Evolutionary conservation across 2,888 invertebrate genomes (phyloP).

Genomic region (Odontomyia ornata): DNA sequence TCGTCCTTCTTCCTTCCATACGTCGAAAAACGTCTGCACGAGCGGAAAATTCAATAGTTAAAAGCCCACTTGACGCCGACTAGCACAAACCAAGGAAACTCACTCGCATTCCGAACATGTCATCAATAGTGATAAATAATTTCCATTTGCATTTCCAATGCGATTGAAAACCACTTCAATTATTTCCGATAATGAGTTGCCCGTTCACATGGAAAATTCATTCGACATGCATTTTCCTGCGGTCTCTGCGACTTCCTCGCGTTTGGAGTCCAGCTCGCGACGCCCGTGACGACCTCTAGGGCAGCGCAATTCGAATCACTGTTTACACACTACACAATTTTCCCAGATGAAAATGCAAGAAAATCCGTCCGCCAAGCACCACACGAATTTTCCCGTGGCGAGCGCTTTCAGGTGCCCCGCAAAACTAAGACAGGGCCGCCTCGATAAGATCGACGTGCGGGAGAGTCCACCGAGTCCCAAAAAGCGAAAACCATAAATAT

Average conservation of each 20-base stretch:
- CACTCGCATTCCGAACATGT: constrained; percentile 2
- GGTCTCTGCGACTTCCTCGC: too few species aligned
- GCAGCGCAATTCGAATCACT: constrained; percentile 31
- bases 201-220: background rate
- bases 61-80: too few species aligned
- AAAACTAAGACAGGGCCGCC: constrained; percentile 40
- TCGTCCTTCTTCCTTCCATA: too few species aligned
- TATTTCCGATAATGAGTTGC: background rate
- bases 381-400: constrained; percentile 36
- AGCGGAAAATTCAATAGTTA: too few species aligned
- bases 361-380: constrained; percentile 35
- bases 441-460: background rate
- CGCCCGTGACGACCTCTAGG: constrained; percentile 33
- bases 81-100: too few species aligned
- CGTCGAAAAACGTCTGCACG: too few species aligned
- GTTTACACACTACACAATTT: constrained; percentile 35
- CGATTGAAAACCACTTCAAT: background rate
- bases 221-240: background rate
- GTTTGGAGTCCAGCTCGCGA: background rate
- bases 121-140: background rate
- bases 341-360: constrained; percentile 13
- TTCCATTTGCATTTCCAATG: background rate
- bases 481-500: constrained; percentile 23
- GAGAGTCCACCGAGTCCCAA: background rate
- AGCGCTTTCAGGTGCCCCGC: constrained; percentile 42